These are phyloP conservation scores for Odontocerum albicorne DNA, from an alignment of 2,888 invertebrate genomes.

Conservation along the genomic window DNA sequence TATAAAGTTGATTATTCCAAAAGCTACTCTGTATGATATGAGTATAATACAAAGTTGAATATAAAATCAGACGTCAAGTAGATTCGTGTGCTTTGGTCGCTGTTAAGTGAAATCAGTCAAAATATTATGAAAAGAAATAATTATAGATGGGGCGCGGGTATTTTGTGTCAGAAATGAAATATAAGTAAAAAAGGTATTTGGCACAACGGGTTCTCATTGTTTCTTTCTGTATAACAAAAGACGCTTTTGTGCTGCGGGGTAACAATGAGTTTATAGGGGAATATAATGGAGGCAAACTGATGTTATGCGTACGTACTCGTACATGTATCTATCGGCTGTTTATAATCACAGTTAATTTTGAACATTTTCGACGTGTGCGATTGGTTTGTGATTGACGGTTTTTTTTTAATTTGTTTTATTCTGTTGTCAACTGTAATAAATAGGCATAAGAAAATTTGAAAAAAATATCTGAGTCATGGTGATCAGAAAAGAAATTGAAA, in stretches of 20 bases:
- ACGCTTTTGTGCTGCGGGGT: slow-evolving; percentile 24
- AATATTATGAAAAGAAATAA: slow-evolving; percentile 35
- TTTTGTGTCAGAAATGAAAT: slow-evolving; percentile 9
- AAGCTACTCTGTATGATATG: no score
- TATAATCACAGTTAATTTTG: neutral
- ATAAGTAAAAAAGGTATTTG: slow-evolving; percentile 8
- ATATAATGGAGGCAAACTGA: slow-evolving; percentile 25
- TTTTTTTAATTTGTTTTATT: no score
- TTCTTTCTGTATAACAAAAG: slow-evolving; percentile 32
- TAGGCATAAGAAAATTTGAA: no score
- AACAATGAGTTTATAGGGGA: slow-evolving; percentile 29
- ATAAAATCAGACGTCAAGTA: no score
- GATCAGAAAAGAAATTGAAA: no score
- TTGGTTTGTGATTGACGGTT: no score
- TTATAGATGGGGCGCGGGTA: slow-evolving; percentile 7
- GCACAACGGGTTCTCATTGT: slow-evolving; percentile 28
- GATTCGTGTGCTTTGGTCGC: slow-evolving; percentile 1
- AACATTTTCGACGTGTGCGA: no score
- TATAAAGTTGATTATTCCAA: no score
- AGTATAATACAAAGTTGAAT: no score
- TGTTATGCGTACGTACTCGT: neutral
- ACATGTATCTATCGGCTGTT: neutral
- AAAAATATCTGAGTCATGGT: no score
- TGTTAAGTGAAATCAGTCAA: slow-evolving; percentile 13
- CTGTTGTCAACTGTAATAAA: no score